These are phyloP conservation scores for Sipha flava DNA, from an alignment of 1,140 invertebrate genomes.

Conservation along the genomic window DNA sequence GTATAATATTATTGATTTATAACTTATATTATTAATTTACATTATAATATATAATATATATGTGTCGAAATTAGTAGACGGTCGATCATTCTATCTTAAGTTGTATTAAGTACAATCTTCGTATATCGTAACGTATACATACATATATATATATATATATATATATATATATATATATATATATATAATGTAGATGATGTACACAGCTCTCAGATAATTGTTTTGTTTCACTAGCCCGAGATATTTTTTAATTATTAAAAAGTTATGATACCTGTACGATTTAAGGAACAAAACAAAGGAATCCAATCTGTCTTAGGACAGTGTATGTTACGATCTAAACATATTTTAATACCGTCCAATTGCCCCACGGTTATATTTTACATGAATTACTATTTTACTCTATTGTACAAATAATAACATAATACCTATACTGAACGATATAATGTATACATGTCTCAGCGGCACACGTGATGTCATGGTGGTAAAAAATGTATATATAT, in stretches of 20 bases:
- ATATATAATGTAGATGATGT: neutral
- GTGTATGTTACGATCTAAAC: neutral
- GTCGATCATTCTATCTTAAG: too few relatives aligned
- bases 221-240: neutral
- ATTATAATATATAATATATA: too few relatives aligned
- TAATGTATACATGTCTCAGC: neutral
- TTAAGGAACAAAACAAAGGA: neutral
- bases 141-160: too few relatives aligned
- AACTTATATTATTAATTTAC: too few relatives aligned
- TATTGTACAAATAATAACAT: neutral
- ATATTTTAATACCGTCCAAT: constrained; percentile 10
- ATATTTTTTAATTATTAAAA: neutral
- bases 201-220: neutral
- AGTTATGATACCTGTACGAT: neutral
- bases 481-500: neutral
- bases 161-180: too few relatives aligned
- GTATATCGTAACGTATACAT: too few relatives aligned
- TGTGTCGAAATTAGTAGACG: too few relatives aligned
- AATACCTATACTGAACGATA: neutral
- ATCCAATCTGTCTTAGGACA: neutral
- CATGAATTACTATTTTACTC: neutral
- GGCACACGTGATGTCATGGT: neutral
- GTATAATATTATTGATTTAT: too few relatives aligned
- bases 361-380: neutral
- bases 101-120: too few relatives aligned